Conservation (phyloP, 2,113 vertebrate genomes). For the Grantiella picta region DNA sequence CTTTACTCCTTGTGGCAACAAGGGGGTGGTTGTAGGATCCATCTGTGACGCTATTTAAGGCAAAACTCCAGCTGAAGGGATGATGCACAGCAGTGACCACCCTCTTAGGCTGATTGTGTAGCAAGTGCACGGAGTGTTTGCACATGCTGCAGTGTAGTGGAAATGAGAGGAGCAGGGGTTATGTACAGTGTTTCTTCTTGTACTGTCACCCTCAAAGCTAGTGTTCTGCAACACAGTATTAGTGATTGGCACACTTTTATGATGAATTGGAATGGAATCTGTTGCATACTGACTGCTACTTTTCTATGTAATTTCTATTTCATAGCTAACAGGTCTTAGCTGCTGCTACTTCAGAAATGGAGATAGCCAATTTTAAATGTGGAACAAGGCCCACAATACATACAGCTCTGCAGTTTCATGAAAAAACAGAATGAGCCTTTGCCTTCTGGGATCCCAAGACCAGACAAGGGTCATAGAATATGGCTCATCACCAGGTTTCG, state of each 20-base stretch:
- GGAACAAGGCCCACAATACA: background rate
- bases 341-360: background rate
- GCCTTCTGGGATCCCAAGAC: background rate
- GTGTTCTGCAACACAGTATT: background rate
- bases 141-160: background rate
- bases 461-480: background rate
- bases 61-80: background rate
- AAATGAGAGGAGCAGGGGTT: background rate
- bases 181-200: background rate
- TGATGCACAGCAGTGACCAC: background rate
- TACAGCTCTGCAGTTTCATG: background rate
- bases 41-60: conserved; percentile 35
- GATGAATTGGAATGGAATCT: background rate
- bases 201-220: background rate
- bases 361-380: background rate
- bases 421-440: background rate
- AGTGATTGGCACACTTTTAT: background rate
- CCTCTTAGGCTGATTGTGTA: background rate
- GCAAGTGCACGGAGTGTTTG: background rate
- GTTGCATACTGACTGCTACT: background rate
- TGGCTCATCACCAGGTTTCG: background rate
- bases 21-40: background rate
- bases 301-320: background rate
- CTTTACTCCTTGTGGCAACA: background rate
- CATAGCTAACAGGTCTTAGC: background rate